A percentile compares a stretch with the other conserved stretches of the same genome.
Conservation (phyloP, 2,888 invertebrate species). For the Cryptus viduatorius region DNA sequence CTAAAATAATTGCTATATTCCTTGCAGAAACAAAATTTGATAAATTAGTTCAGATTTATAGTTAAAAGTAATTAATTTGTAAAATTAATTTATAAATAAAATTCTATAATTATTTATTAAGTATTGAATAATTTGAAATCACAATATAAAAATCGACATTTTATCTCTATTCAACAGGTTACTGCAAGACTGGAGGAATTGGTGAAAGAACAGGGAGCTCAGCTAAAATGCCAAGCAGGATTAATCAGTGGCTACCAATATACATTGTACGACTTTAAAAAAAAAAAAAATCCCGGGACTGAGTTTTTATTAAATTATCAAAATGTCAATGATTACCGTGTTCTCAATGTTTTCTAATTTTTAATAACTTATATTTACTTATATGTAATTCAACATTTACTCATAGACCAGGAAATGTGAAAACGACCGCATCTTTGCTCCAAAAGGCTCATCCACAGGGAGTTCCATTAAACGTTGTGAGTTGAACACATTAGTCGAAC, state of each 20-base stretch:
- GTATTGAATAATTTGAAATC: not conserved
- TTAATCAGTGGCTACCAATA: constrained; percentile 81
- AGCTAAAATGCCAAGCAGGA: constrained; percentile 80
- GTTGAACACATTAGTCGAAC: constrained; percentile 59
- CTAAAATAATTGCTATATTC: too few species aligned
- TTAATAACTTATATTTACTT: not conserved
- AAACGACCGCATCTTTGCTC: constrained; percentile 63
- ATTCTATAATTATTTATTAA: too few species aligned
- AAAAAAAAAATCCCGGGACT: not conserved
- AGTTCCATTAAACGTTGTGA: constrained; percentile 77
- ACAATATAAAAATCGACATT: not conserved
- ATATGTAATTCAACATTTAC: constrained; percentile 19
- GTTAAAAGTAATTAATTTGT: too few species aligned
- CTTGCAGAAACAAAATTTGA: too few species aligned
- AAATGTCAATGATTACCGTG: constrained; percentile 13
- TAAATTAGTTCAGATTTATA: too few species aligned
- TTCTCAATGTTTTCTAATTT: constrained; percentile 20
- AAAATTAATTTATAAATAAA: too few species aligned
- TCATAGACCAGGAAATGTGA: constrained; percentile 72
- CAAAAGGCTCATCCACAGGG: constrained; percentile 74
- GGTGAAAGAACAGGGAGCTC: constrained; percentile 81
- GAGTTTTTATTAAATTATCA: not conserved
- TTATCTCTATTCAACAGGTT: constrained; percentile 72
- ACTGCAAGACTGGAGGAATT: constrained; percentile 80
- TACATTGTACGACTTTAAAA: constrained; percentile 75